These are phyloP conservation scores for Nymphalis io DNA, from an alignment of 1,140 invertebrate genomes.

Conservation along the genomic window DNA sequence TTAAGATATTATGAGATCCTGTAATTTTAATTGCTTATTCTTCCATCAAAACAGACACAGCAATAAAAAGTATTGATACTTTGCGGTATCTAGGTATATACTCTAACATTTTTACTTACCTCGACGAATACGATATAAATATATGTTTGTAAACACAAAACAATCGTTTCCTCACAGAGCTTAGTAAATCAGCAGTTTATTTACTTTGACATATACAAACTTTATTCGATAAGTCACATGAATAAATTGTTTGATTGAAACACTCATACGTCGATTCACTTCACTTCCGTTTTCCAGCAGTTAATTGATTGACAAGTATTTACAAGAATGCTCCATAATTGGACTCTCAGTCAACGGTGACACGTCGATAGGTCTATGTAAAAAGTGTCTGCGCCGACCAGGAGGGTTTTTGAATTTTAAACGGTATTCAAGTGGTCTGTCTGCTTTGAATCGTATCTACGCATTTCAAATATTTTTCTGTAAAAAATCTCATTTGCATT, in stretches of 20 bases:
- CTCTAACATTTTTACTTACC: too few species aligned
- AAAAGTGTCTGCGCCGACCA: constrained; percentile 58
- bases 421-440: constrained; percentile 54
- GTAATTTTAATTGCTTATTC: too few species aligned
- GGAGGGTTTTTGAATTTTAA: constrained; percentile 69
- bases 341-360: constrained; percentile 57
- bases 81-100: too few species aligned
- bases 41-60: too few species aligned
- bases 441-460: constrained; percentile 36
- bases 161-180: too few species aligned
- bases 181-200: too few species aligned
- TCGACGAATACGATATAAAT: too few species aligned
- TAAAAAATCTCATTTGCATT: constrained; percentile 1
- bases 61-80: too few species aligned
- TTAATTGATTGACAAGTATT: constrained; percentile 65
- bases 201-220: not conserved
- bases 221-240: not conserved
- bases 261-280: constrained; percentile 37
- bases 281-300: constrained; percentile 54
- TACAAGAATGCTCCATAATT: constrained; percentile 64
- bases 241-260: constrained; percentile 30
- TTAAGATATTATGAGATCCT: too few species aligned
- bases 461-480: constrained; percentile 6
- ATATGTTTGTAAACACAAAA: too few species aligned
- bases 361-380: constrained; percentile 43